Percentiles rank a stretch among this genome's conserved stretches.
Conservation (phyloP, 2,888 invertebrate genomes). For the Pandemis cinnamomeana region DNA sequence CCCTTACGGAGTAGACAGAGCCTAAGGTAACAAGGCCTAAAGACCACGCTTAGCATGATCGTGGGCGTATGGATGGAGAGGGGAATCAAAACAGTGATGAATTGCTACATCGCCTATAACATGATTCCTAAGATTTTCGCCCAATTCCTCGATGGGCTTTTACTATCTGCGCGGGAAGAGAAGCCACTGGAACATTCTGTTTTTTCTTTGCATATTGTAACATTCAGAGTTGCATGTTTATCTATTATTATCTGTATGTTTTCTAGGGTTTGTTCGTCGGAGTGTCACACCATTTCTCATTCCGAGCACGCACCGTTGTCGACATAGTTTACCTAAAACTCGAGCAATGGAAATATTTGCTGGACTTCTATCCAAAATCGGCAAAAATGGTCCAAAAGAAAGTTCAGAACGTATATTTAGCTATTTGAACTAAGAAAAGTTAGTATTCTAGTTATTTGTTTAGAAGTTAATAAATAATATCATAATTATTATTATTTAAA, state of each 20-base stretch:
- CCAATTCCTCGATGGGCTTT: too few species aligned
- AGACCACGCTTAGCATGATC: too few species aligned
- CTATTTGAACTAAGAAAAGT: slow-evolving; percentile 55
- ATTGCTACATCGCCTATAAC: too few species aligned
- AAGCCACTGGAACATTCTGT: too few species aligned
- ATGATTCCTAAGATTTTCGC: too few species aligned
- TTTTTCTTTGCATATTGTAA: too few species aligned
- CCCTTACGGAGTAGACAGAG: too few species aligned
- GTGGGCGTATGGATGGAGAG: too few species aligned
- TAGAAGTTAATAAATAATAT: slow-evolving; percentile 20
- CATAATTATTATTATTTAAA: background rate
- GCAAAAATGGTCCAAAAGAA: slow-evolving; percentile 73
- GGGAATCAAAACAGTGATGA: too few species aligned
- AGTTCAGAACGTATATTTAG: slow-evolving; percentile 78
- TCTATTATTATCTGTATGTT: background rate
- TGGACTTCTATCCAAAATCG: slow-evolving; percentile 76
- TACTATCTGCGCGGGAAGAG: too few species aligned
- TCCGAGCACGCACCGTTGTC: slow-evolving; percentile 79
- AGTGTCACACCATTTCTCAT: slow-evolving; percentile 82
- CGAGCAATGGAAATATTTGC: slow-evolving; percentile 80
- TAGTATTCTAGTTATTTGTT: slow-evolving; percentile 30
- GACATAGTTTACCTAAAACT: slow-evolving; percentile 80
- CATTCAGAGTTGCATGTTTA: too few species aligned
- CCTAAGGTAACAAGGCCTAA: too few species aligned
- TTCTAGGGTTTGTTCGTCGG: slow-evolving; percentile 82